Percentiles rank a stretch among this genome's conserved stretches.
Evolutionary conservation across 1,140 invertebrate genomes (phyloP).

Genomic region (Gryon sp.): DNA sequence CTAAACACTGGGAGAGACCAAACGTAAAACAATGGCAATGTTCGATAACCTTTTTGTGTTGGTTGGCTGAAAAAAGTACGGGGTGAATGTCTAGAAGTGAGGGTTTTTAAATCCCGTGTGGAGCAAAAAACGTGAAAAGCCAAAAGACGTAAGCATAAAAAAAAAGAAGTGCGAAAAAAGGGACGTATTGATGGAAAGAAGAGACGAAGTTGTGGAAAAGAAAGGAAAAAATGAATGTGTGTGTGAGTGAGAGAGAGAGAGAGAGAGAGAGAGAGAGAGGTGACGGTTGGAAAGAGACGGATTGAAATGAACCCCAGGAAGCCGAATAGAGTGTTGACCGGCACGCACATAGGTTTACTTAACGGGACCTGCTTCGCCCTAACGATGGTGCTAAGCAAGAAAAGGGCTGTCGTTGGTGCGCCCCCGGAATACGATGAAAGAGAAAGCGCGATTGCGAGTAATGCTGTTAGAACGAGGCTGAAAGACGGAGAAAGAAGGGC

Average conservation of each 20-base stretch:
- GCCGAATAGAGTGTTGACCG: constrained; percentile 45
- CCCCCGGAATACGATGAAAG: constrained; percentile 7
- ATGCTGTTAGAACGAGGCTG: constrained; percentile 9
- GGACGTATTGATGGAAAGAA: background rate
- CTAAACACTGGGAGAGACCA: constrained; percentile 17
- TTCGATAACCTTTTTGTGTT: constrained; percentile 34
- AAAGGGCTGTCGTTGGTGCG: constrained; percentile 37
- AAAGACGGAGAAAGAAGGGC: constrained; percentile 18
- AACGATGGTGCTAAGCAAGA: constrained; percentile 49
- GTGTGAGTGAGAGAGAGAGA: background rate
- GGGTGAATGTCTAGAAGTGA: constrained; percentile 2
- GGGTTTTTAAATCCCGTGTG: constrained; percentile 11
- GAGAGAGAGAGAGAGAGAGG: background rate
- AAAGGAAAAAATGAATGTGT: background rate
- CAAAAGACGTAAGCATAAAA: constrained; percentile 1
- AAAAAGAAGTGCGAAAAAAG: constrained; percentile 22
- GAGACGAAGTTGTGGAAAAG: background rate
- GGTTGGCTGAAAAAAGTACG: constrained; percentile 12
- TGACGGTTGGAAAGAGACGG: background rate
- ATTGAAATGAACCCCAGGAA: constrained; percentile 25
- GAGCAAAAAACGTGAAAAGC: constrained; percentile 2
- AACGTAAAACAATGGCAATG: constrained; percentile 44
- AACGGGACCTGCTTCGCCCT: constrained; percentile 59
- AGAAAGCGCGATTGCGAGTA: constrained; percentile 22
- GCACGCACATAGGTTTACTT: constrained; percentile 61